Evolutionary conservation across 2,888 invertebrate genomes (phyloP).

Genomic region (Pomacea canaliculata): DNA sequence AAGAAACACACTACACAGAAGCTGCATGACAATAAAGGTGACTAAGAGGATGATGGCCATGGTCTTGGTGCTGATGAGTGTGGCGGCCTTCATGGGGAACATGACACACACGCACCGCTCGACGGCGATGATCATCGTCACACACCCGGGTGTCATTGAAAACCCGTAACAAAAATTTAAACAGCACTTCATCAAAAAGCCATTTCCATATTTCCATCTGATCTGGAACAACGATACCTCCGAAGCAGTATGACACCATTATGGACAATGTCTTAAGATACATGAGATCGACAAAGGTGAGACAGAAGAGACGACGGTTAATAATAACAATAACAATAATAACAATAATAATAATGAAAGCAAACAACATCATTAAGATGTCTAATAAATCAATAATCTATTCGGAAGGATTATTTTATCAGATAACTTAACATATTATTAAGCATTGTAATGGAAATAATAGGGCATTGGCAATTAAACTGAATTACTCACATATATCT

Average conservation of each 20-base stretch:
- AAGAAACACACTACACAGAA: background rate
- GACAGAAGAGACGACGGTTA: background rate
- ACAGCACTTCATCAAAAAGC: background rate
- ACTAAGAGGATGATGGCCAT: background rate
- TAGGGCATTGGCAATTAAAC: too few relatives aligned
- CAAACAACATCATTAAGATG: too few relatives aligned
- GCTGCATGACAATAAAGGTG: background rate
- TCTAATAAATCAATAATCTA: too few relatives aligned
- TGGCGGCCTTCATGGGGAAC: background rate
- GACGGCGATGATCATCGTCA: background rate
- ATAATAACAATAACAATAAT: too few relatives aligned
- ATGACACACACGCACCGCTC: background rate
- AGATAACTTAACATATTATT: too few relatives aligned
- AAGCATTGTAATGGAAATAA: too few relatives aligned
- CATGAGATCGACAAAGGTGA: background rate
- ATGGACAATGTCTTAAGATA: background rate
- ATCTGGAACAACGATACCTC: constrained; percentile 29
- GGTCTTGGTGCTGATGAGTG: background rate
- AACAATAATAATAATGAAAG: too few relatives aligned
- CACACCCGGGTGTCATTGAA: background rate
- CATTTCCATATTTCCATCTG: background rate
- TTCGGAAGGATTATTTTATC: too few relatives aligned
- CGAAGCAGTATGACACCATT: background rate
- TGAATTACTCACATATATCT: too few relatives aligned
- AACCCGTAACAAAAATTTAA: background rate